Conservation (phyloP, 1,140 invertebrate genomes). For the Scaptomyza hsui region DNA sequence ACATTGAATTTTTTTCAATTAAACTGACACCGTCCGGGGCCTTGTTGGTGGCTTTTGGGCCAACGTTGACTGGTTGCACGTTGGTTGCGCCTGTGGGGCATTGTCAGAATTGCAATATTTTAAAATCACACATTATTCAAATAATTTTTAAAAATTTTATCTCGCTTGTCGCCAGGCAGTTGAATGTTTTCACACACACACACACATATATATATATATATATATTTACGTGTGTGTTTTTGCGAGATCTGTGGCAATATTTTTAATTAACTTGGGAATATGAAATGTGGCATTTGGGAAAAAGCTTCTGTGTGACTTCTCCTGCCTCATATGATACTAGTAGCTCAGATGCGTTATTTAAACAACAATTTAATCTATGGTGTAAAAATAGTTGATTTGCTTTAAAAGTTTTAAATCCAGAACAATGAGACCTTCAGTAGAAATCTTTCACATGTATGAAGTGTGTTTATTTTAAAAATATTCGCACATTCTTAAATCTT, state of each 20-base stretch:
- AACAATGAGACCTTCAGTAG: background rate
- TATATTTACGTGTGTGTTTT: background rate
- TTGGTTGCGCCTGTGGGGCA: conserved; percentile 17
- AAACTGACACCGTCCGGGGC: conserved; percentile 65
- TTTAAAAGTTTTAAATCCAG: background rate
- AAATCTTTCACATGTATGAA: no score
- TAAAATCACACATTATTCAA: conserved; percentile 83
- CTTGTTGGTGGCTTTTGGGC: conserved; percentile 45
- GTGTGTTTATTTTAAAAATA: no score
- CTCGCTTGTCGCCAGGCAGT: conserved; percentile 5
- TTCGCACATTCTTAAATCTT: no score
- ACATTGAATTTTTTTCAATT: conserved; percentile 69
- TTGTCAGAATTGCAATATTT: conserved; percentile 63
- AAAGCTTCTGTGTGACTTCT: conserved; percentile 1
- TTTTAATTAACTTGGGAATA: conserved; percentile 83
- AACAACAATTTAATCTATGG: background rate
- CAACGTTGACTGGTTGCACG: conserved; percentile 17
- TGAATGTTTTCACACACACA: conserved; percentile 20
- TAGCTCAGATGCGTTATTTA: background rate
- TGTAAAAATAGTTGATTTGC: background rate
- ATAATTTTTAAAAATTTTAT: conserved; percentile 72
- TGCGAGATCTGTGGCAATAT: conserved; percentile 41
- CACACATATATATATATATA: background rate
- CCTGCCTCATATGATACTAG: background rate
- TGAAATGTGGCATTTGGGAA: conserved; percentile 49